Base-by-base conservation (phyloP, 2,797 vertebrate species). In the Thalassophryne amazonica region DNA sequence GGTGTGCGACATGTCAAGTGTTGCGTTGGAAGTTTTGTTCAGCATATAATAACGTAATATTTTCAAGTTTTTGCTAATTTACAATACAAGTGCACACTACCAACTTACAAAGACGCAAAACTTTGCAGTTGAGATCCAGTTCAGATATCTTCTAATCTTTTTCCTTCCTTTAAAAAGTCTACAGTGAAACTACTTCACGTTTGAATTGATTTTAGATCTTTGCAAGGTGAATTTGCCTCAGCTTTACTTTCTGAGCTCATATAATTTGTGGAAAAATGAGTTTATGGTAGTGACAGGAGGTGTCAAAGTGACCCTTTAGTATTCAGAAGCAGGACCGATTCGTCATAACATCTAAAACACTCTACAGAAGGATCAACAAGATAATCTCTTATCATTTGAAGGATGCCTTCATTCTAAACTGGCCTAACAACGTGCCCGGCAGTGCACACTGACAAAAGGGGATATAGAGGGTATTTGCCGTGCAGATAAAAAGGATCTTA, bases 351-450 rank as follows among this genome's bases (percentile, higher is more conserved):
- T 42, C 42, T 11, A 31, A 65, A 78, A 80, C 73, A 59, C 70
- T 83, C 80, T 72, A 51, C 60, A 41, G 54, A 42, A 42, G 66
- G 77, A 74, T 78, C 60, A 67, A 61, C 54, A 67, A 76, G 74
- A 80, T 75, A 63, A 77, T 73, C 61, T 63, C 43, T 69, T 25
- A 35, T 70, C 62, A 50, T 73, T 62, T 58, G 73, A 83, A 76
- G 68, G 74, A 60, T 18, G 51, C 45, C 55, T 76, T 40, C 29
- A 66, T 70, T 73, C 58, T 70, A 78, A 63, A 57, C 58, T 11
- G 59, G 69, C 51, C 69, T 57, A 19, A 43, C 30, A 16, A 5
- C 29, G 18, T 25, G 68, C 60, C 64, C 76, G 1, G 14, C 1
- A 13, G 49, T 52, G 51, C 7, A 13, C 43, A 52, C 23, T 43